phyloP scores from a whole-genome alignment of 2,113 vertebrate species.

The Peromyscus polionotus region DNA sequence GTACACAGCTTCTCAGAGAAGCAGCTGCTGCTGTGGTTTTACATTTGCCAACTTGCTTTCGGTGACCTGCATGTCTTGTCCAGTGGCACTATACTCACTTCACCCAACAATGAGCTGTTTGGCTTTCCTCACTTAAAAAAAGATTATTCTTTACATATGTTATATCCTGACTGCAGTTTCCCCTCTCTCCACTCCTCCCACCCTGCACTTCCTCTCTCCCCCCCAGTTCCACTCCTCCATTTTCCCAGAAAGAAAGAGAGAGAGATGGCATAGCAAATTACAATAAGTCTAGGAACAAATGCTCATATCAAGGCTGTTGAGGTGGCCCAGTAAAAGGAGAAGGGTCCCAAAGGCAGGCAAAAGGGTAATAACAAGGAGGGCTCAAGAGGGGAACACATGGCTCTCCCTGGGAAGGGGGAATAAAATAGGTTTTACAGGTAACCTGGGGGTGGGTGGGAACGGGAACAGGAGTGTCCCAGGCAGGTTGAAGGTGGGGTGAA shows the following conservation, averaged over 20 bases:
- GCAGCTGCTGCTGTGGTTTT: neutral
- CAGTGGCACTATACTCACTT: neutral
- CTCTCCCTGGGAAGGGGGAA: neutral
- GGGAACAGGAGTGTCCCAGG: neutral
- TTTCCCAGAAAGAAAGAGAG: neutral
- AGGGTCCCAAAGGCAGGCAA: neutral
- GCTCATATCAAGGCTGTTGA: neutral
- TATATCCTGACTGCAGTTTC: neutral
- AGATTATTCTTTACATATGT: neutral
- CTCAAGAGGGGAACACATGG: neutral
- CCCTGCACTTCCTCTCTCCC: neutral
- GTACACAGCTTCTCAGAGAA: neutral
- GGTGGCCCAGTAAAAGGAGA: neutral
- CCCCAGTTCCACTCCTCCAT: neutral
- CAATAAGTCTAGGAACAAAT: neutral
- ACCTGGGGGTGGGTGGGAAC: neutral
- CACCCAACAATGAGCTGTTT: neutral
- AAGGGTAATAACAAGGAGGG: neutral
- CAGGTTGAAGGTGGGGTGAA: neutral
- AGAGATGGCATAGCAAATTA: neutral
- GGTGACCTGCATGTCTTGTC: neutral
- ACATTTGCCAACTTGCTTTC: neutral
- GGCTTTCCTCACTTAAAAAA: neutral
- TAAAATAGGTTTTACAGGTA: neutral
- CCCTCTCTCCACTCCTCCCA: neutral